A percentile compares a stretch with the other conserved stretches of the same genome.
Conservation (phyloP, 2,888 invertebrate species). For the Ophraella communa region DNA sequence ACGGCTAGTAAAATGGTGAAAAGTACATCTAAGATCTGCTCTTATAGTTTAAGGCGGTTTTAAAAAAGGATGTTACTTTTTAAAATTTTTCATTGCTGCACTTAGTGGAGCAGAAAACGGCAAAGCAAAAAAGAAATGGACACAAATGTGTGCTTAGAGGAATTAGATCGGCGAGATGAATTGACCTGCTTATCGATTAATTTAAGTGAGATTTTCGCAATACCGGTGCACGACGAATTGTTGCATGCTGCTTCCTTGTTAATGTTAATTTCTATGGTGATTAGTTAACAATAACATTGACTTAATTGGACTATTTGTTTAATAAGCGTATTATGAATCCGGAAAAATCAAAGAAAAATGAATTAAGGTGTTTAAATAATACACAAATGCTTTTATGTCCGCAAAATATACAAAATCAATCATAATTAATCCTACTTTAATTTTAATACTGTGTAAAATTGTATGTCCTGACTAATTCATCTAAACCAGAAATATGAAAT, state of each 20-base stretch:
- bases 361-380: no score
- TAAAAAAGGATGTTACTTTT: slow-evolving; percentile 42
- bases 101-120: slow-evolving; percentile 60
- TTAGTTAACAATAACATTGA: not conserved
- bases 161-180: slow-evolving; percentile 43
- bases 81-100: slow-evolving; percentile 49
- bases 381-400: no score
- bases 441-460: no score
- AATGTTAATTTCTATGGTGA: not conserved
- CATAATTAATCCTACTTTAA: no score
- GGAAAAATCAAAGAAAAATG: no score
- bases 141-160: slow-evolving; percentile 51
- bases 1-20: slow-evolving; percentile 44
- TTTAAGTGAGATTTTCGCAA: slow-evolving; percentile 25
- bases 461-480: no score
- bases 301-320: not conserved
- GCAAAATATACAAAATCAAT: no score
- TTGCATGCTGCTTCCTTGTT: no score
- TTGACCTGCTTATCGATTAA: slow-evolving; percentile 47
- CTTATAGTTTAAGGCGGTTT: slow-evolving; percentile 43
- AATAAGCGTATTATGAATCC: not conserved
- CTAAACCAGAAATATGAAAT: no score
- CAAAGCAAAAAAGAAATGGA: slow-evolving; percentile 45
- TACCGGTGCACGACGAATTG: slow-evolving; percentile 22
- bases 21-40: slow-evolving; percentile 33